These are phyloP conservation scores for Antheraea yamamai DNA, from an alignment of 2,888 invertebrate species.

Conservation along the genomic window DNA sequence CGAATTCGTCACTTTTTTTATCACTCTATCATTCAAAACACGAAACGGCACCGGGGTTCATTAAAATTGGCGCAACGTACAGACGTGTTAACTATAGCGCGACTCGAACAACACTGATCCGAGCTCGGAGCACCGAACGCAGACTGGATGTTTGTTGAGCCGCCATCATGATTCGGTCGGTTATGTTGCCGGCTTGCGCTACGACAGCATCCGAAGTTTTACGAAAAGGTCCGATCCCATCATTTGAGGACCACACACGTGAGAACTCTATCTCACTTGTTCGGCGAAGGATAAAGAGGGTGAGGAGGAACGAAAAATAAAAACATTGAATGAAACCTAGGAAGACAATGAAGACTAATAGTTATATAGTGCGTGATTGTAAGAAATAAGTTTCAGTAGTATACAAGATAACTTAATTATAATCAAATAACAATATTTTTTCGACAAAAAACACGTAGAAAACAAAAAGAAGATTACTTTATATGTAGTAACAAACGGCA, in stretches of 20 bases:
- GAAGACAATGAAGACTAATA: background rate
- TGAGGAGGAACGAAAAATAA: conserved; percentile 69
- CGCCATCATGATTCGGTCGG: conserved; percentile 79
- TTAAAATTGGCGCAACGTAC: conserved; percentile 49
- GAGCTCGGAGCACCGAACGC: conserved; percentile 52
- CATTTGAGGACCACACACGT: conserved; percentile 76
- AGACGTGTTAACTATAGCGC: conserved; percentile 65
- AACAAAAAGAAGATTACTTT: background rate
- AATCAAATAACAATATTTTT: background rate
- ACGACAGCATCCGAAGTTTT: conserved; percentile 60
- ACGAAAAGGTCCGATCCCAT: conserved; percentile 58
- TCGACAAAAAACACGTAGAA: background rate
- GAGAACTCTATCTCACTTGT: conserved; percentile 60
- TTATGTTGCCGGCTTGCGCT: conserved; percentile 75
- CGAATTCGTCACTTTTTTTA: conserved; percentile 74
- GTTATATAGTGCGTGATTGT: background rate
- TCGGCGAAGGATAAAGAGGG: conserved; percentile 52
- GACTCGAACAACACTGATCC: conserved; percentile 74
- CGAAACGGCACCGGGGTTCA: conserved; percentile 69
- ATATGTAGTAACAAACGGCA: background rate
- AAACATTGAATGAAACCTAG: conserved; percentile 70
- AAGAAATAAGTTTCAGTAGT: background rate
- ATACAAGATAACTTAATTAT: background rate
- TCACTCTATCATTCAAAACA: conserved; percentile 71
- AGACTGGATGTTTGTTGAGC: conserved; percentile 77